Evolutionary conservation across 2,888 invertebrate species (phyloP).

Genomic region (Ptilodon capucinus): DNA sequence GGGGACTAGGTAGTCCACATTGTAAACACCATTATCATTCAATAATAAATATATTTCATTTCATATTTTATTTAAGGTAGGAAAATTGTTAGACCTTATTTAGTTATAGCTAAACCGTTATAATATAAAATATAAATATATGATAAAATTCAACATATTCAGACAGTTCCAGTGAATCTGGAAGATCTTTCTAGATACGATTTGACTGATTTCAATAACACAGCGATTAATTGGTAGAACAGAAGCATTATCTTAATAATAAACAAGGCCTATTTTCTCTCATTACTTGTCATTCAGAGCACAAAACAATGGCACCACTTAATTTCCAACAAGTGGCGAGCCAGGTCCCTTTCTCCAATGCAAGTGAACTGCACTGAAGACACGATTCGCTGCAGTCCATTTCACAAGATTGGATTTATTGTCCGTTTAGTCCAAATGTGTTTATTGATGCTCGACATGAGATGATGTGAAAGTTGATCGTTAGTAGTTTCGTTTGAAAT

Average conservation of each 20-base stretch:
- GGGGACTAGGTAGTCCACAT: too few relatives aligned
- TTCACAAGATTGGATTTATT: slow-evolving; percentile 43
- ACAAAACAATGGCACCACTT: slow-evolving; percentile 4
- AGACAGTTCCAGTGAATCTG: too few relatives aligned
- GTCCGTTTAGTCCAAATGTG: slow-evolving; percentile 37
- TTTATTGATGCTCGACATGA: slow-evolving; percentile 52
- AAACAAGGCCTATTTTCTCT: background rate
- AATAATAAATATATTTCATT: too few relatives aligned
- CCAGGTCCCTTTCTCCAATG: slow-evolving; percentile 10
- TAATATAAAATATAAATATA: too few relatives aligned
- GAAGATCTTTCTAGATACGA: too few relatives aligned
- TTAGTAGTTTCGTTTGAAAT: slow-evolving; percentile 19
- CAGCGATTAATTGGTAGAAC: too few relatives aligned
- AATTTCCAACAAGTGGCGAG: slow-evolving; percentile 2
- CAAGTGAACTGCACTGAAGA: background rate
- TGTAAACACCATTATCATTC: too few relatives aligned
- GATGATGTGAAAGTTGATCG: slow-evolving; percentile 33
- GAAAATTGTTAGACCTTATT: too few relatives aligned
- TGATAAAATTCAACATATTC: too few relatives aligned
- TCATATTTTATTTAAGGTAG: too few relatives aligned
- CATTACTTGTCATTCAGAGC: slow-evolving; percentile 1
- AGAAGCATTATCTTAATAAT: background rate
- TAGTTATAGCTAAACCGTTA: too few relatives aligned
- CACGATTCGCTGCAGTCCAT: slow-evolving; percentile 46
- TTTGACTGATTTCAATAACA: too few relatives aligned